Evolutionary conservation across 2,113 vertebrate genomes (phyloP).

Genomic region (Cyanoderma ruficeps): DNA sequence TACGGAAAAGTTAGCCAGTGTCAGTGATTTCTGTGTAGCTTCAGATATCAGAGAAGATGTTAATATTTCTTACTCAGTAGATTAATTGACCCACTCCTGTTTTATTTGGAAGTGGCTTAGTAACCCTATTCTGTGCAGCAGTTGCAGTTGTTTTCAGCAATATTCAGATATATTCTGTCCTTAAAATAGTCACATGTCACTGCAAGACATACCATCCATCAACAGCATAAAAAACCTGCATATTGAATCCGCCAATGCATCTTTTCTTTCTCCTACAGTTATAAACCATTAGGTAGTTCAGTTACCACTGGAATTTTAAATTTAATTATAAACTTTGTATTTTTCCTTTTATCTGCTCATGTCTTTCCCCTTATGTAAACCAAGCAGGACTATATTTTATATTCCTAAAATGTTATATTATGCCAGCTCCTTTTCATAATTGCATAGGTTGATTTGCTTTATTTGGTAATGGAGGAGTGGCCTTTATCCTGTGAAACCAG

Average conservation of each 20-base stretch:
- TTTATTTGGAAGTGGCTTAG: background rate
- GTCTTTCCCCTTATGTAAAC: background rate
- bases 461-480: conserved; percentile 13
- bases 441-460: conserved; percentile 36
- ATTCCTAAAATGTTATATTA: background rate
- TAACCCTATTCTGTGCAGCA: background rate
- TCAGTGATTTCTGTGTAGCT: background rate
- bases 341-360: background rate
- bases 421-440: background rate
- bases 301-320: background rate
- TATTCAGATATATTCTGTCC: background rate
- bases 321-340: background rate
- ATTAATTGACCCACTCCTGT: background rate
- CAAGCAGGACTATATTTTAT: background rate
- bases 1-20: background rate
- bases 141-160: background rate
- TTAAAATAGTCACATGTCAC: background rate
- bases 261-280: background rate
- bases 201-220: background rate
- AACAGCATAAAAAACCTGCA: background rate
- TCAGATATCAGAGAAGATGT: background rate
- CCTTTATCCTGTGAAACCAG: conserved; percentile 36
- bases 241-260: background rate
- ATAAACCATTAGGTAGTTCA: background rate
- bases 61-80: background rate